phyloP scores from a whole-genome alignment of 2,797 vertebrate species.

The Platalea minor region DNA sequence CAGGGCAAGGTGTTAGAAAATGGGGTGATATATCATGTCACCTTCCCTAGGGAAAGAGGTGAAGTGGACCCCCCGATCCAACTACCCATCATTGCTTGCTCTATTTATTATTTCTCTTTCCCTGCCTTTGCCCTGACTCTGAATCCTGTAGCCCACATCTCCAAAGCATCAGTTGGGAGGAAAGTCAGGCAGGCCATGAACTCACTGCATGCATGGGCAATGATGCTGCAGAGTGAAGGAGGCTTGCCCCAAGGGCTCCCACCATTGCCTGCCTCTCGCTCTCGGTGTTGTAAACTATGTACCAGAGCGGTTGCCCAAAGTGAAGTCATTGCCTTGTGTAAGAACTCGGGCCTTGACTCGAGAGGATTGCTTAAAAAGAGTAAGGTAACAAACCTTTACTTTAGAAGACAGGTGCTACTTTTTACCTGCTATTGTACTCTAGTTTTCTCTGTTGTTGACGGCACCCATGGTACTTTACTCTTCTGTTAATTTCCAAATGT shows the following conservation, averaged over 20 bases:
- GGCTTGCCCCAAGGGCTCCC: not conserved
- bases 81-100: not conserved
- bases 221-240: not conserved
- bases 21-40: not conserved
- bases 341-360: not conserved
- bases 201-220: accelerated
- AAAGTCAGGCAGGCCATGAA: not conserved
- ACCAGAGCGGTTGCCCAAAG: accelerated
- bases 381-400: not conserved
- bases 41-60: not conserved
- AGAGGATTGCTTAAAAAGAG: not conserved
- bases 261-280: accelerated
- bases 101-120: not conserved
- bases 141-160: not conserved
- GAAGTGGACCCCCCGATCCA: not conserved
- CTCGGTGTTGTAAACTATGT: not conserved
- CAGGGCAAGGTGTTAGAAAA: not conserved
- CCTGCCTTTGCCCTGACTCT: not conserved
- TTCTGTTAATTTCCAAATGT: not conserved
- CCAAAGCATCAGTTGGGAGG: not conserved
- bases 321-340: not conserved
- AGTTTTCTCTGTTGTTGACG: not conserved
- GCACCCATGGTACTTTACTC: not conserved
- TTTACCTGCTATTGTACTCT: not conserved
- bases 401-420: not conserved